Evolutionary conservation across 2,888 invertebrate species (phyloP), one percentile per base, ranked within the genome.

Genomic region (Drosophila differens): DNA sequence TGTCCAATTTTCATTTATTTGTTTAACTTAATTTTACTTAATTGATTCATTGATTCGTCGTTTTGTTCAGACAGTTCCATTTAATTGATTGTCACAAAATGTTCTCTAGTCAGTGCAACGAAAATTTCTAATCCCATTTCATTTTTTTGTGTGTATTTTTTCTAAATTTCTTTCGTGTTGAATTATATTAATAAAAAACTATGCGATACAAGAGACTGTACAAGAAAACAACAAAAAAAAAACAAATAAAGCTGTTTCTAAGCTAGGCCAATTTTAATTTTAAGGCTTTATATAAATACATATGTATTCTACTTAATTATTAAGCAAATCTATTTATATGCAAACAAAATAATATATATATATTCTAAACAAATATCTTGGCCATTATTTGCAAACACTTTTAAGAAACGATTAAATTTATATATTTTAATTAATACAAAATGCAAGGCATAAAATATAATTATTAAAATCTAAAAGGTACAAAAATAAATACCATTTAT

Each of bases 51-150:
- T 39, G 39, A 44, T 47, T 47, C 47, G 22, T 25, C 22, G 37
- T n/a, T 55, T 28, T 55, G 55, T 55, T 55, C 14, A 16, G 22
- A 57, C 55, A 57, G 14, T 57, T 57, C 4, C 2, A 19, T 22
- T 53, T 35, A 33, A 32, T 81, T 82, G 53, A 41, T 69, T 74
- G 67, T 76, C 81, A 71, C 25, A 19, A 52, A 70, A 59, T 54
- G 51, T 73, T 41, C 57, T 89, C 90, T 84, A 84, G 90, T 84
- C 90, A 88, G 89, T 85, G 65, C 65, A 67, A 62, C 57, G 59
- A 59, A 82, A 84, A 70, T 70, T 59, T 49, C 4, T 59, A 6
- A 28, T 58, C 47, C 33, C 33, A 53, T 71, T 78, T 49, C 28
- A 22, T 53, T 58, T 47, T 54, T 62, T 62, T 65, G 28, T 28